Conservation (phyloP, 2,888 invertebrate genomes). For the Parnassius apollo region DNA sequence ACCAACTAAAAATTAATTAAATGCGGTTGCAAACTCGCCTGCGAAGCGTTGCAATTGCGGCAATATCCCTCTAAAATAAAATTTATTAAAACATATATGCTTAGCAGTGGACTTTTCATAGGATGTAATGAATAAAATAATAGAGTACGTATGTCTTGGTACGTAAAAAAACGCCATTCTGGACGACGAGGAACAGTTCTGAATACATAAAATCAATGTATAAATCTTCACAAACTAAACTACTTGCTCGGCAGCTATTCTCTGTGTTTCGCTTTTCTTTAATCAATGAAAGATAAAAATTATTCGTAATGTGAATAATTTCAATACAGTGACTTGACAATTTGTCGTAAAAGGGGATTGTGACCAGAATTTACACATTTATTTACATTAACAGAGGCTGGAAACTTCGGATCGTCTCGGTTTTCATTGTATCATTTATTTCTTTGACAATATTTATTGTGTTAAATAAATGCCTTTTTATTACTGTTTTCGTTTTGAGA, state of each 20-base stretch:
- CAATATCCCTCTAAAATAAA: too few species aligned
- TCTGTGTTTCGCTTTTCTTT: slow-evolving; percentile 5
- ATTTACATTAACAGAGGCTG: slow-evolving; percentile 20
- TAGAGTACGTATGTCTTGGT: too few species aligned
- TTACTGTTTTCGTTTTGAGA: too few species aligned
- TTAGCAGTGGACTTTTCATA: too few species aligned
- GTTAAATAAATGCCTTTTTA: not conserved
- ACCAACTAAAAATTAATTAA: too few species aligned
- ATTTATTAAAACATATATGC: too few species aligned
- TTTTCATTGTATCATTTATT: slow-evolving; percentile 11
- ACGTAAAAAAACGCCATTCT: too few species aligned
- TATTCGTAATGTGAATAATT: slow-evolving; percentile 24
- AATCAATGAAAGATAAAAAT: slow-evolving; percentile 22
- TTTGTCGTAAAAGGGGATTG: slow-evolving; percentile 20
- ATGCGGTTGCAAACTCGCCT: too few species aligned
- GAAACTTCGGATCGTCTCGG: slow-evolving; percentile 1
- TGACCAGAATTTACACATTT: slow-evolving; percentile 21
- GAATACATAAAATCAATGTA: not conserved
- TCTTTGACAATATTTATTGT: not conserved
- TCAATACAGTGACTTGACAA: slow-evolving; percentile 22
- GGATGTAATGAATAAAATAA: too few species aligned
- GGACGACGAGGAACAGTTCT: not conserved
- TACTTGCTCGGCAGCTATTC: not conserved
- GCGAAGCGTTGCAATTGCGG: too few species aligned
- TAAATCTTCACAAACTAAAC: slow-evolving; percentile 7